phyloP scores from a whole-genome alignment of 2,113 vertebrate species.

The Pseudopodoces humilis region DNA sequence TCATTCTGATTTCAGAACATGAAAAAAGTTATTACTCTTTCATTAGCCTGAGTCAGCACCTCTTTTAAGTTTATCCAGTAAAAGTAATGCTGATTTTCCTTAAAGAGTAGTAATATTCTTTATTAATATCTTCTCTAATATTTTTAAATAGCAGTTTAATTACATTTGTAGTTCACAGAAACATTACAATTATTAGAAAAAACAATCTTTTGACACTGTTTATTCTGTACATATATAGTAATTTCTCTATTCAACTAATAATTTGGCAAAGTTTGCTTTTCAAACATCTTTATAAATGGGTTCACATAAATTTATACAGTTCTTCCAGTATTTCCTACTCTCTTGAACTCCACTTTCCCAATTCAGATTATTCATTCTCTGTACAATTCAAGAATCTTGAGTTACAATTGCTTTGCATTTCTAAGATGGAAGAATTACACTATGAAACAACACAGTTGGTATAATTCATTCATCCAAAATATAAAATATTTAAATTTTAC shows the following conservation, averaged over 20 bases:
- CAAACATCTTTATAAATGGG: neutral
- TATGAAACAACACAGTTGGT: neutral
- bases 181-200: neutral
- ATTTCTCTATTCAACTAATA: neutral
- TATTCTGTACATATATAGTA: neutral
- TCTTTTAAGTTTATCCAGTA: neutral
- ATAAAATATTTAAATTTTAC: conserved; percentile 72
- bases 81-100: neutral
- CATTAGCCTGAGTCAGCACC: neutral
- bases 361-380: neutral
- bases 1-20: neutral
- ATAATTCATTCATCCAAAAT: neutral
- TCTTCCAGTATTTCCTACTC: neutral
- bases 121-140: neutral
- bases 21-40: neutral
- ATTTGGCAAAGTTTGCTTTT: neutral
- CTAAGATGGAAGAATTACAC: neutral
- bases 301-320: neutral
- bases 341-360: neutral
- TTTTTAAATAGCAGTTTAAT: neutral
- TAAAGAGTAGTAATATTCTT: neutral
- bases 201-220: neutral
- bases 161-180: neutral
- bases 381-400: neutral
- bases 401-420: neutral